Evolutionary conservation across 1,140 invertebrate species (phyloP).

Genomic region (Drosophila parvula): DNA sequence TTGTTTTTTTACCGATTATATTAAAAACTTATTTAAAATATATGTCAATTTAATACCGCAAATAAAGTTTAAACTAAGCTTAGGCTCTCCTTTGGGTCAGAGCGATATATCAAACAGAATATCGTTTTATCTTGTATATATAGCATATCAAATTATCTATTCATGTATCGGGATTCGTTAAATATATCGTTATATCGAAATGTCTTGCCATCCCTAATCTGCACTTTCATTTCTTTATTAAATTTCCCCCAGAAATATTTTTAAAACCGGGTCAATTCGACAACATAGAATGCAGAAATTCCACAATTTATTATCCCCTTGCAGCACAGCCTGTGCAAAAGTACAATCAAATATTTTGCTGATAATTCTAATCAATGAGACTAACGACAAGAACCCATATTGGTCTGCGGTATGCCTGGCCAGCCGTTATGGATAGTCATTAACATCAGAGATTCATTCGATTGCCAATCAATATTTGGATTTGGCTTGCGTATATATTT

Average conservation of each 20-base stretch:
- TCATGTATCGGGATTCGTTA: too few relatives aligned
- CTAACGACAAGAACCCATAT: background rate
- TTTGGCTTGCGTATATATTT: conserved; percentile 44
- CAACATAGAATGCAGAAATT: conserved; percentile 7
- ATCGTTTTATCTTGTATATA: too few relatives aligned
- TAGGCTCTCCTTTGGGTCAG: too few relatives aligned
- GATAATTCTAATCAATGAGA: conserved; percentile 14
- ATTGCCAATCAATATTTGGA: conserved; percentile 57
- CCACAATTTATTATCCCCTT: conserved; percentile 8
- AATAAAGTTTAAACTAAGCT: too few relatives aligned
- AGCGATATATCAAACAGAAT: too few relatives aligned
- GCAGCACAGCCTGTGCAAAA: conserved; percentile 6
- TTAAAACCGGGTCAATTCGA: background rate
- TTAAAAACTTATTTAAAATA: too few relatives aligned
- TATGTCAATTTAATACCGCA: too few relatives aligned
- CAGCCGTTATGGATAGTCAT: conserved; percentile 32
- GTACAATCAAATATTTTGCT: conserved; percentile 8
- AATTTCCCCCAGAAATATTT: conserved; percentile 2
- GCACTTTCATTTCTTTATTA: too few relatives aligned
- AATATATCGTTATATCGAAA: too few relatives aligned
- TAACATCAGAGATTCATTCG: conserved; percentile 34
- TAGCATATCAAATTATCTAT: too few relatives aligned
- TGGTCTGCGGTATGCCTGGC: background rate
- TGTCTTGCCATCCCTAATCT: too few relatives aligned
- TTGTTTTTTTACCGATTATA: too few relatives aligned